Conservation (phyloP, 2,113 vertebrate genomes). For the Malurus alboscapulatus region DNA sequence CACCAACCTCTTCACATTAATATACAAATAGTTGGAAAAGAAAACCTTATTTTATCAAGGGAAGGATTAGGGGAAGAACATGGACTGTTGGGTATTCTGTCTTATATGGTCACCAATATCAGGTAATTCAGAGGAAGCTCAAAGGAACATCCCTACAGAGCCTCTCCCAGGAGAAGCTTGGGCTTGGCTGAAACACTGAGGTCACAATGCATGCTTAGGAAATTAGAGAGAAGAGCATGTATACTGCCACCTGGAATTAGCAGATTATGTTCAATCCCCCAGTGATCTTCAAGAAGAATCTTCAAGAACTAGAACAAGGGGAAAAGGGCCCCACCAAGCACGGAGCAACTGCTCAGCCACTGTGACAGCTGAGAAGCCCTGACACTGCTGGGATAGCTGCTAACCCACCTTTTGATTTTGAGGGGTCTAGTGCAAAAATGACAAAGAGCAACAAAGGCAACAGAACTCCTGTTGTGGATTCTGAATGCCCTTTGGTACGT, state of each 20-base stretch:
- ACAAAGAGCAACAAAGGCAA: not conserved
- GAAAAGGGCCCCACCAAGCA: not conserved
- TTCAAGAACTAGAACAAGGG: not conserved
- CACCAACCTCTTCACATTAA: not conserved
- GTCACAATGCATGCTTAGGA: accelerated
- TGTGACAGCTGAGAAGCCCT: accelerated
- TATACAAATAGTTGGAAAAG: not conserved
- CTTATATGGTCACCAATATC: accelerated
- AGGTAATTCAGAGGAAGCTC: not conserved
- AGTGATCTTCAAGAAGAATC: not conserved
- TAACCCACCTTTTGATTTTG: not conserved
- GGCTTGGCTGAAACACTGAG: not conserved
- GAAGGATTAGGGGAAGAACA: not conserved
- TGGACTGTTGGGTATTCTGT: accelerated
- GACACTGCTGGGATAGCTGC: not conserved
- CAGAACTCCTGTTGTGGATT: accelerated
- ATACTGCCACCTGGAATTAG: not conserved
- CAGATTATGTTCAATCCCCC: not conserved
- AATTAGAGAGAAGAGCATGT: not conserved
- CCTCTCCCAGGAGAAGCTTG: not conserved
- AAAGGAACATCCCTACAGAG: not conserved
- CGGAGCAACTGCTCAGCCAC: not conserved
- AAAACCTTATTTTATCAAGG: not conserved
- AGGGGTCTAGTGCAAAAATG: not conserved
- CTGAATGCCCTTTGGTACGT: not conserved